Percentiles rank a stretch among this genome's conserved stretches.
Conservation (phyloP, 2,888 invertebrate genomes). For the Aproaerema taeniolella region DNA sequence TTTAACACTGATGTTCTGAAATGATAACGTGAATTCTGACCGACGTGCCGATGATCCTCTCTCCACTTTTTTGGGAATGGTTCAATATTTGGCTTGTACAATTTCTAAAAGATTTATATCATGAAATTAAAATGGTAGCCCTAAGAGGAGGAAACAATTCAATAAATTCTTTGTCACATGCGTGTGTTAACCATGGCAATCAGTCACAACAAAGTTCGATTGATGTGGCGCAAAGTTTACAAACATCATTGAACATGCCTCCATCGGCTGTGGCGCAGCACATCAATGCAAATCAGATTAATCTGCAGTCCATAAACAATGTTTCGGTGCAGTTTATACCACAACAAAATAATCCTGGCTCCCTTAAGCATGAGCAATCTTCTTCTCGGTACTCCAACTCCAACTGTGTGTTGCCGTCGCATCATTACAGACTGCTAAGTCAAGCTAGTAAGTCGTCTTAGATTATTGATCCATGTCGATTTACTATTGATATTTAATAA, state of each 20-base stretch:
- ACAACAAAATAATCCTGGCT: conserved; percentile 37
- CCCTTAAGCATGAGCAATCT: conserved; percentile 50
- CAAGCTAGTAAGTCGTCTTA: conserved; percentile 59
- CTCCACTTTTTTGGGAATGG: conserved; percentile 69
- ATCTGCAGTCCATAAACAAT: conserved; percentile 48
- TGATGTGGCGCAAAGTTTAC: conserved; percentile 55
- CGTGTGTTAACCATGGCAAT: conserved; percentile 51
- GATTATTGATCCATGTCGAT: conserved; percentile 2
- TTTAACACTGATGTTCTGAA: conserved; percentile 4
- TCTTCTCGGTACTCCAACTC: conserved; percentile 50
- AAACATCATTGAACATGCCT: conserved; percentile 53
- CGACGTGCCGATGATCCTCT: conserved; percentile 59
- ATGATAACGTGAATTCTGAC: conserved; percentile 23
- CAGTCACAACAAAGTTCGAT: conserved; percentile 44
- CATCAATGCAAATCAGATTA: conserved; percentile 46
- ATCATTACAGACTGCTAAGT: conserved; percentile 54
- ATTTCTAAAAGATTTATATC: conserved; percentile 66
- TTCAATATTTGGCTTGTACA: conserved; percentile 67
- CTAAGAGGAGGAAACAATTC: conserved; percentile 59
- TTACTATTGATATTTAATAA: background rate
- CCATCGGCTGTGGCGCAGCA: conserved; percentile 43
- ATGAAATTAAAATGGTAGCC: conserved; percentile 72
- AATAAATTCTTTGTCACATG: conserved; percentile 48
- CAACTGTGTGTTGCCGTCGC: conserved; percentile 53
- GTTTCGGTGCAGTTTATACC: conserved; percentile 48